Percentiles rank a stretch among this genome's conserved stretches.
These are phyloP conservation scores for Drosophila equinoxialis DNA, from an alignment of 1,140 invertebrate genomes.

Conservation along the genomic window DNA sequence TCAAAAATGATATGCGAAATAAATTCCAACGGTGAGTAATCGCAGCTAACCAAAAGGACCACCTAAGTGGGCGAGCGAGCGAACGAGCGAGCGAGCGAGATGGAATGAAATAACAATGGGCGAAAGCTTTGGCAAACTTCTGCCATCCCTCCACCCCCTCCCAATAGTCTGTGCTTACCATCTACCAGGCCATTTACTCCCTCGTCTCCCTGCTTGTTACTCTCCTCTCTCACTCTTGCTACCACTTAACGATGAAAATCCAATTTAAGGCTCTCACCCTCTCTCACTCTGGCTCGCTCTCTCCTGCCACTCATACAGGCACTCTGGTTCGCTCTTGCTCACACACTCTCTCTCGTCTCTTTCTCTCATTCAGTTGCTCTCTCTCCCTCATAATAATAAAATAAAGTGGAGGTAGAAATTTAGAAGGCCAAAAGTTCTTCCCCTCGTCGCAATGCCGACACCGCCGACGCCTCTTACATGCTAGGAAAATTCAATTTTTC, in stretches of 20 bases:
- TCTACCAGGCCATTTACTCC: conserved; percentile 2
- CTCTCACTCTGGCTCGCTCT: conserved; percentile 23
- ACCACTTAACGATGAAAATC: conserved; percentile 81
- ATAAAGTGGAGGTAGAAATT: conserved; percentile 69
- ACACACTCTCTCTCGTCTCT: conserved; percentile 7
- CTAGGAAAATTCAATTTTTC: conserved; percentile 76
- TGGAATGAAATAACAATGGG: conserved; percentile 58
- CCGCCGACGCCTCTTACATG: neutral
- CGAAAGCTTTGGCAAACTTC: conserved; percentile 35
- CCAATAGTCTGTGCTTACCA: neutral
- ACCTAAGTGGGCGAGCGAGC: neutral
- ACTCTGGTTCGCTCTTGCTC: conserved; percentile 16
- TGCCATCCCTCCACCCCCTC: neutral
- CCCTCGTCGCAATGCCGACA: conserved; percentile 37
- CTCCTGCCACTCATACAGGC: conserved; percentile 28
- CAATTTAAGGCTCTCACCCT: conserved; percentile 73
- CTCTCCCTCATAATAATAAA: conserved; percentile 73
- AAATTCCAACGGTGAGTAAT: conserved; percentile 83
- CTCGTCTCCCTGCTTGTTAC: conserved; percentile 11
- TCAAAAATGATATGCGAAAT: conserved; percentile 83
- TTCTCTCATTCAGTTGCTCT: neutral
- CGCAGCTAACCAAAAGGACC: conserved; percentile 36
- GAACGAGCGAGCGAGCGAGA: neutral
- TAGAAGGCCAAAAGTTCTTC: conserved; percentile 22
- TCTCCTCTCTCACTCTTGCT: conserved; percentile 43